Conservation (phyloP, 1,140 invertebrate species). For the Metaphire vulgaris region DNA sequence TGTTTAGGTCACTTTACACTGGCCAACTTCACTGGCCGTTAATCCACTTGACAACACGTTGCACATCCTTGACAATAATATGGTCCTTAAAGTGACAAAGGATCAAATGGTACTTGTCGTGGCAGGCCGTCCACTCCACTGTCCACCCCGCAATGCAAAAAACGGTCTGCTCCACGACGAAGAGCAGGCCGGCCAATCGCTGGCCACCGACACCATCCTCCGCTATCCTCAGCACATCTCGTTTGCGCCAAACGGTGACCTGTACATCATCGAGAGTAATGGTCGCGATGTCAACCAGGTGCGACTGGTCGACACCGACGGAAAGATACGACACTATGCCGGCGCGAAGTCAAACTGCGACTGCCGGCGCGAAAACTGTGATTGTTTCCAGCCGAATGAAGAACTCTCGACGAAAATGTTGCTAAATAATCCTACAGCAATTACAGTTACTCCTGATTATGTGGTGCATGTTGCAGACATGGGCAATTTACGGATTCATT, state of each 20-base stretch:
- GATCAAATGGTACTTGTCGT: constrained; percentile 83
- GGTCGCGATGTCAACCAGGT: constrained; percentile 81
- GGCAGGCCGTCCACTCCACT: constrained; percentile 83
- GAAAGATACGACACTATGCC: constrained; percentile 81
- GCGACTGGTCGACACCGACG: constrained; percentile 81
- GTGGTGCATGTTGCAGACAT: constrained; percentile 80
- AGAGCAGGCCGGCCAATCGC: constrained; percentile 16
- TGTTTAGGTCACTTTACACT: constrained; percentile 73
- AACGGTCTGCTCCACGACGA: constrained; percentile 31
- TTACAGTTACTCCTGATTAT: constrained; percentile 78
- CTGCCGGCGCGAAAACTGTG: constrained; percentile 73
- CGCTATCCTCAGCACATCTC: constrained; percentile 86
- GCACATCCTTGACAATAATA: constrained; percentile 91
- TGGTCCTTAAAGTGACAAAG: constrained; percentile 83
- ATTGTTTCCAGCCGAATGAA: constrained; percentile 69
- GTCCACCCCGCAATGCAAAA: constrained; percentile 60
- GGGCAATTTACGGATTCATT: constrained; percentile 76
- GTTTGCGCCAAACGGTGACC: constrained; percentile 82
- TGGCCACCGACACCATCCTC: constrained; percentile 66
- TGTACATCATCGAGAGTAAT: constrained; percentile 89
- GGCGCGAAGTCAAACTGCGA: constrained; percentile 90
- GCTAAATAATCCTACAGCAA: constrained; percentile 88
- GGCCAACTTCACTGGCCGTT: constrained; percentile 88
- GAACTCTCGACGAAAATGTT: constrained; percentile 81
- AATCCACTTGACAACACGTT: constrained; percentile 88